These are phyloP conservation scores for Lasioglossum leucozonium DNA, from an alignment of 2,888 invertebrate genomes.

Conservation along the genomic window DNA sequence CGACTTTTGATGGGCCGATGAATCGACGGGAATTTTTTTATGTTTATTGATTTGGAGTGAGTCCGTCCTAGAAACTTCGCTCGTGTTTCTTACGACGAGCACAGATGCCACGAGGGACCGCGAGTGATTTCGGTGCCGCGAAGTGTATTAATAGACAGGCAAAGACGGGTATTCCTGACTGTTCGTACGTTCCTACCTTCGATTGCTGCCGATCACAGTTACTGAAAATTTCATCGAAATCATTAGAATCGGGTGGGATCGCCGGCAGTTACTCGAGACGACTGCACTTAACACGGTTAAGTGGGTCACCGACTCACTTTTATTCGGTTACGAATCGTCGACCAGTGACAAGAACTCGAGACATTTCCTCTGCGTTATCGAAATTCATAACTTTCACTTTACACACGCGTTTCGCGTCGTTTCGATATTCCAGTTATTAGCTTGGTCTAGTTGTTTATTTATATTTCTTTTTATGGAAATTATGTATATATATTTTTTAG, in stretches of 20 bases:
- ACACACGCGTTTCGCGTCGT: neutral
- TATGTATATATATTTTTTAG: neutral
- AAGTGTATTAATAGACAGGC: slow-evolving; percentile 59
- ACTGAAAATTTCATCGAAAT: slow-evolving; percentile 9
- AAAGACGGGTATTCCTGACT: slow-evolving; percentile 56
- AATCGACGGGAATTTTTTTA: slow-evolving; percentile 10
- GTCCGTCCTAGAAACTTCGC: slow-evolving; percentile 43
- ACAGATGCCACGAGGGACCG: slow-evolving; percentile 36
- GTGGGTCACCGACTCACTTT: neutral
- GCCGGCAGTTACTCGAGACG: neutral
- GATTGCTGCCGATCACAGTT: slow-evolving; percentile 29
- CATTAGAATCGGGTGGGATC: neutral
- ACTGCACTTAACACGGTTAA: neutral
- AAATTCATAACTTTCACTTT: neutral
- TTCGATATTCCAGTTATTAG: neutral
- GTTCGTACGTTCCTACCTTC: slow-evolving; percentile 46
- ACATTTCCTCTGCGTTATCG: neutral
- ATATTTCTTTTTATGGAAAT: neutral
- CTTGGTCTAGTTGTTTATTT: neutral
- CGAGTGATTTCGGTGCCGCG: slow-evolving; percentile 44
- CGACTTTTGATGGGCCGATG: neutral
- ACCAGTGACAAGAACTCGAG: neutral
- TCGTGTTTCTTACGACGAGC: slow-evolving; percentile 27
- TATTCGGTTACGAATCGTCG: neutral
- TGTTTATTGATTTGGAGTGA: slow-evolving; percentile 18